Evolutionary conservation across 2,888 invertebrate species (phyloP), one percentile per base, ranked within the genome.

Genomic region (Drosophila longiperda): DNA sequence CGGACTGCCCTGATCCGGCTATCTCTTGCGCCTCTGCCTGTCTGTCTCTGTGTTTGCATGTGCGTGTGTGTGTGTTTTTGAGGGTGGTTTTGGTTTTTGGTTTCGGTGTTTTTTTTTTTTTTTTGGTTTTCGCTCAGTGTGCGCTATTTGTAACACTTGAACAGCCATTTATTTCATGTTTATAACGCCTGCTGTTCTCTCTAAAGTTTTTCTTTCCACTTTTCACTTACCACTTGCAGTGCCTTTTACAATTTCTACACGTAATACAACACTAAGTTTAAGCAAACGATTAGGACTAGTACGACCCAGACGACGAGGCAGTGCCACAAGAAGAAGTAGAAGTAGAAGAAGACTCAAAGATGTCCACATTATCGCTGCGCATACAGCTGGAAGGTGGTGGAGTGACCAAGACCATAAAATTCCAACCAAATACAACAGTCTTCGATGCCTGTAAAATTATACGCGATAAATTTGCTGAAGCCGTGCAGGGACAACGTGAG

Each of bases 341-440:
- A 60, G 63, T 53, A 66, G 70, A 54, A 70, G 57, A 80, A 59
- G 59, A 77, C 65, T 62, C 59, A 74, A 89, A 81, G 78, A 93
- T 93, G 93, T 93, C 93, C 84, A 92, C 92, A 85, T 93, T 98
- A 80, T 97, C 97, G 75, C 95, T 98, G 83, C 96, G 97, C 93
- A 97, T 98, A 93, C 96, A 96, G 90, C 96, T 98, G 92, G 96
- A 97, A 92, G 96, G 96, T 91, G 96, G 96, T 88, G 96, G 97
- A 93, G 97, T 98, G 91, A 98, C 98, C 92, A 99, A 99, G 95
- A 99, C 98, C 87, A 98, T 99, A 94, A 98, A 99, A 94, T 99
- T 99, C 94, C 98, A 99, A 93, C 98, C 99, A 45, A 96, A 97
- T 91, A 98, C 97, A 78, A 96, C 98, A 73, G 97, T 99, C 64